phyloP scores from a whole-genome alignment of 2,113 vertebrate species.

The Periophthalmodon schlosseri region DNA sequence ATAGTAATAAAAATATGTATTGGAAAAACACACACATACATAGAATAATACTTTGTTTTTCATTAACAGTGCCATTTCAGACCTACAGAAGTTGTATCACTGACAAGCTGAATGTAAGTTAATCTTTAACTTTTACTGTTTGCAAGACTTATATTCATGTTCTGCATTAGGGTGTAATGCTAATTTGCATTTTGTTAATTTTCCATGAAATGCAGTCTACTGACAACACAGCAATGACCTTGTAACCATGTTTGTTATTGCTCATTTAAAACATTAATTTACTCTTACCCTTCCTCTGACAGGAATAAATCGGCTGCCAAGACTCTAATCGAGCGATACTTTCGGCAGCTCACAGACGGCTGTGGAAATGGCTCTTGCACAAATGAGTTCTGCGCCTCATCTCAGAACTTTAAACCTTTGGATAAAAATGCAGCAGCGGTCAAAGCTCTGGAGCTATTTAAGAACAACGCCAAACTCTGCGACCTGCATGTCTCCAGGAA shows the following conservation, averaged over 20 bases:
- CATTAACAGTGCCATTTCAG: slow-evolving; percentile 80
- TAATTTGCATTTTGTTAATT: not conserved
- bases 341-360: slow-evolving; percentile 99
- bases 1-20: no score
- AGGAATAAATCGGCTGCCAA: slow-evolving; percentile 99
- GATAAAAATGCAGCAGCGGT: slow-evolving; percentile 97
- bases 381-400: slow-evolving; percentile 98
- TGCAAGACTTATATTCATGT: not conserved
- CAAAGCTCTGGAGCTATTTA: slow-evolving; percentile 98
- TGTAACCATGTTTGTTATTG: not conserved
- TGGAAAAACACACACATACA: no score
- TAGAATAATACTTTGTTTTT: slow-evolving; percentile 14
- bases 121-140: not conserved
- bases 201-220: not conserved
- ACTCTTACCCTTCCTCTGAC: slow-evolving; percentile 79
- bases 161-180: not conserved
- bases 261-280: not conserved
- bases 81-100: slow-evolving; percentile 81
- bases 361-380: slow-evolving; percentile 99
- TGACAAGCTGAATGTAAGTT: slow-evolving; percentile 99
- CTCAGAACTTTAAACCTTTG: slow-evolving; percentile 89
- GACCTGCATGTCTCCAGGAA: slow-evolving; percentile 93
- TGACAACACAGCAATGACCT: not conserved
- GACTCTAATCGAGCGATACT: slow-evolving; percentile 99
- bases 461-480: slow-evolving; percentile 98